A percentile compares a stretch with the other conserved stretches of the same genome.
phyloP scores from a whole-genome alignment of 1,140 invertebrate genomes.

The Trialeurodes vaporariorum region DNA sequence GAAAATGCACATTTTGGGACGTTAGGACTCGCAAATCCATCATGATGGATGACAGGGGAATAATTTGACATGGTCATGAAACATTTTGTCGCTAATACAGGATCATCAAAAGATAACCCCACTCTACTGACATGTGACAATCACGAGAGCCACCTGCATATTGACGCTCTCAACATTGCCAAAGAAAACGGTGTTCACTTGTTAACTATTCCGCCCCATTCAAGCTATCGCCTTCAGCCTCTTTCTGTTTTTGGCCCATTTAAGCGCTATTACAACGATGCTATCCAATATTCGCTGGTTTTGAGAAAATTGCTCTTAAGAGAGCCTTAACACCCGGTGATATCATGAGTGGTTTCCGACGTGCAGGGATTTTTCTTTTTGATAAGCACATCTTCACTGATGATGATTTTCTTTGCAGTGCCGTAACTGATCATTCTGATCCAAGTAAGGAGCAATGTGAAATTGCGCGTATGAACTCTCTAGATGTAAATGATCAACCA shows the following conservation, averaged over 20 bases:
- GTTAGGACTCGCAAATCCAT: slow-evolving; percentile 26
- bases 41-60: slow-evolving; percentile 33
- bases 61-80: slow-evolving; percentile 20
- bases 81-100: slow-evolving; percentile 25
- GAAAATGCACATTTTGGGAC: slow-evolving; percentile 23
- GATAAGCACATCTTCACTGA: slow-evolving; percentile 33
- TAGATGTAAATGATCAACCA: no score
- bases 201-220: slow-evolving; percentile 28
- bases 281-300: slow-evolving; percentile 25
- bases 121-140: slow-evolving; percentile 31
- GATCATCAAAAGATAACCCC: slow-evolving; percentile 18
- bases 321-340: slow-evolving; percentile 32
- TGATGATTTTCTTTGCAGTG: slow-evolving; percentile 29
- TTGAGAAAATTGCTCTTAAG: slow-evolving; percentile 24
- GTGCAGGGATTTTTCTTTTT: slow-evolving; percentile 34
- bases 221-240: slow-evolving; percentile 32
- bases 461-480: no score
- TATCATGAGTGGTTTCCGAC: slow-evolving; percentile 35
- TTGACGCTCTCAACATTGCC: slow-evolving; percentile 27
- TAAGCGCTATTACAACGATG: slow-evolving; percentile 26
- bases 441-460: no score
- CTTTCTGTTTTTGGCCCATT: slow-evolving; percentile 31
- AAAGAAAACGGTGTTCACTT: slow-evolving; percentile 29
- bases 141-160: slow-evolving; percentile 30
- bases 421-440: slow-evolving; percentile 12